Base-by-base conservation (phyloP, 1,140 invertebrate genomes). In the Euglossa dilemma region DNA sequence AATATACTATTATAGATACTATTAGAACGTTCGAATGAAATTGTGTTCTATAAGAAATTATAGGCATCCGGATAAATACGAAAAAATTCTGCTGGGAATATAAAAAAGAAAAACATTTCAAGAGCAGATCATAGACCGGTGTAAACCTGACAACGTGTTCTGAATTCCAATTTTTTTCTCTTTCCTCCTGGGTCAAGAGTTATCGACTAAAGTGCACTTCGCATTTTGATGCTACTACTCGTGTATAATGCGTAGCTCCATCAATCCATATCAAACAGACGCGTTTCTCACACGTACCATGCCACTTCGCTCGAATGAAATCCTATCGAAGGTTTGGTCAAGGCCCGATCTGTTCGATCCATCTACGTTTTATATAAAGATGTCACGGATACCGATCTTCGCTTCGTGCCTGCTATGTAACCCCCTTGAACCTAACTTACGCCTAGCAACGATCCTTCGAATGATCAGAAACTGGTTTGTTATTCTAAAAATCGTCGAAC, bases 151-250 rank as follows among this genome's bases (percentile, higher is more conserved):
- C 3, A 25, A 43, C 52, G 25, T 25, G 28, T 45, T 52, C 50
- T 52, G 47, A 54, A 77, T 52, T 43, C 25, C 54, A 73, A 45
- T 67, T 66, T 67, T 54, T 67, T 43, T 18, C 50, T 20, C n/a
- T 54, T 70, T 9, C 45, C 54, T 78, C n/a, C 59, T 28, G 12
- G 36, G 36, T n/a, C 52, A 45, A 70, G 50, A 43, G 64, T 56
- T 79, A 70, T 79, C 43, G 66, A 59, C 64, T 45, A 63, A 59
- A 78, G 66, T 23, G n/a, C 64, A 79, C 43, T 59, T 79, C 43
- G 52, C 66, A 56, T 79, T 79, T 78, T 70, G 43, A 36, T 70
- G 76, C 56, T 47, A 36, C 63, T 45, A 69, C 52, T 47, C 64
- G 56, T 52, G 69, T 50, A 73, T 70, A 47, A 73, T 73, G 70